Base-by-base conservation (phyloP, 1,140 invertebrate genomes). In the Zaprionus lachaisei region DNA sequence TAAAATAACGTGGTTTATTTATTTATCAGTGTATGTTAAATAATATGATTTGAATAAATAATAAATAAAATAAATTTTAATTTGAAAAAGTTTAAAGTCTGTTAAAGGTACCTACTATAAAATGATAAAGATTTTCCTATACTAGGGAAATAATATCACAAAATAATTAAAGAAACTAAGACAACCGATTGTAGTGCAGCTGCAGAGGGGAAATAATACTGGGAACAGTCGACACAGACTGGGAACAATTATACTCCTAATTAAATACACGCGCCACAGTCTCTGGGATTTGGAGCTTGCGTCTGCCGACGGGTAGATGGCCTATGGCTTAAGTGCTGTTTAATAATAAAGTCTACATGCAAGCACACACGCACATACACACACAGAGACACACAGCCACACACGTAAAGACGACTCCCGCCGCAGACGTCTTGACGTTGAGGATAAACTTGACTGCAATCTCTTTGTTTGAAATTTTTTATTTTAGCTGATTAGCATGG, bases 181-280 rank as follows among this genome's bases (percentile, higher is more conserved):
- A n/a, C 1, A 12, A 14, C 12, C 11, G 63, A 72, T 68, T 11
- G 76, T 70, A 71, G 80, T 44, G 77, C 20, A 28, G 14, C 28
- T 70, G 7, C 41, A 17, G 7, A 83, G 77, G 81, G 77, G 81
- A 77, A 54, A 7, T 1, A 12, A 77, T 71, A 80, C 73, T 83
- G 77, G 81, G 54, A 24, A 67, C 72, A 80, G 68, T 47, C 9
- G 17, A 0, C 3, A n/a, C 22, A 26, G 2, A 24, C 31, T 56
- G 65, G 20, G 76, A 68, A 80, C 81, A 67, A 37, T 47, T 15
- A 2, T 62, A 5, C 47, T 31, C 38, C 65, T 64, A 28, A 57
- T 49, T 61, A 56, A 66, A 66, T 28, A 76, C 11, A 54, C 20
- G 47, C 24, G 38, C 15, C 51, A 51, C 34, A 14, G 34, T 31